Conservation (phyloP, 2,113 vertebrate species). For the Scomber scombrus region DNA sequence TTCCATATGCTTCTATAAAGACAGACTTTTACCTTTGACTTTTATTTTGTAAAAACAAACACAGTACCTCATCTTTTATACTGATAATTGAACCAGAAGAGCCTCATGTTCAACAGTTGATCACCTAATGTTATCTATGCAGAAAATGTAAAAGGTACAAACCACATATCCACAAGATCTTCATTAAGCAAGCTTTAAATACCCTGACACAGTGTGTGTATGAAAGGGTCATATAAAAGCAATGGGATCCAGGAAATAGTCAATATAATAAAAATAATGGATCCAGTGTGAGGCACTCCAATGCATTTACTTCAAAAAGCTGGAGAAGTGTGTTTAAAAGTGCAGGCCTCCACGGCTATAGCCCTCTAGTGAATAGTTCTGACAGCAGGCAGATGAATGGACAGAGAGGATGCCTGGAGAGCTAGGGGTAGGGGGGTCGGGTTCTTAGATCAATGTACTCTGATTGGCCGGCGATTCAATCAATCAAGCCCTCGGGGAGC, state of each 20-base stretch:
- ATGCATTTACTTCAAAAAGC: constrained; percentile 23
- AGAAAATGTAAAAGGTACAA: background rate
- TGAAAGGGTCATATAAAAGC: background rate
- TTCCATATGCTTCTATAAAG: background rate
- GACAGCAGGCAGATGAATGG: constrained; percentile 80
- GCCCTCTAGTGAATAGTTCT: constrained; percentile 70
- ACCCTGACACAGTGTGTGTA: background rate
- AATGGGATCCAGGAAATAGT: constrained; percentile 19
- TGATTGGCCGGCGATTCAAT: constrained; percentile 82
- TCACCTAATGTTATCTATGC: background rate
- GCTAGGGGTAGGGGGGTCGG: constrained; percentile 21
- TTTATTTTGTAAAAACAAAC: background rate
- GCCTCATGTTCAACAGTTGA: background rate
- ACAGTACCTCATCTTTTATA: background rate
- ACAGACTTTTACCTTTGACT: background rate
- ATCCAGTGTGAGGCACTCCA: background rate
- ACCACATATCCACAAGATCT: background rate
- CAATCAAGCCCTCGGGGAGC: constrained; percentile 75
- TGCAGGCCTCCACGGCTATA: constrained; percentile 41
- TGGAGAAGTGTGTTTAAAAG: constrained; percentile 58
- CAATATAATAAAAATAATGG: constrained; percentile 16
- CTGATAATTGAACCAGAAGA: background rate
- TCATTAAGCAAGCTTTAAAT: constrained; percentile 2
- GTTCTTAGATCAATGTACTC: constrained; percentile 77
- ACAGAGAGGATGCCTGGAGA: constrained; percentile 63